These are phyloP conservation scores for Hydropotes inermis DNA, from an alignment of 2,113 vertebrate species.

Conservation along the genomic window DNA sequence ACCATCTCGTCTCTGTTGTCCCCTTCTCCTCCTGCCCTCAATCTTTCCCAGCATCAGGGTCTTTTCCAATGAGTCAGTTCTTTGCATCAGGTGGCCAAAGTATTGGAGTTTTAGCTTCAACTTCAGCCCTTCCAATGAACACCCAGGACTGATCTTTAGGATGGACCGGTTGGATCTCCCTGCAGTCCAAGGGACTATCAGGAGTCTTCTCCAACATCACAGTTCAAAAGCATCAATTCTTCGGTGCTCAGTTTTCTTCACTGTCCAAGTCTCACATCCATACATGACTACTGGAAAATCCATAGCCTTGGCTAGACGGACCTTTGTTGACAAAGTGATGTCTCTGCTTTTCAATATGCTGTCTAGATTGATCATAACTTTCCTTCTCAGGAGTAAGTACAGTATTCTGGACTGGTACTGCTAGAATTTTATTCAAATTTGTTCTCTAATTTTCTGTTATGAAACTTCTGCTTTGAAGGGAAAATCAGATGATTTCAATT, in stretches of 20 bases:
- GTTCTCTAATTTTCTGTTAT: not conserved
- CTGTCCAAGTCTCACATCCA: not conserved
- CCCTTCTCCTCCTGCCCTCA: not conserved
- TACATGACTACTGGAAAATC: not conserved
- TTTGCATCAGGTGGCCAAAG: not conserved
- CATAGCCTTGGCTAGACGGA: not conserved
- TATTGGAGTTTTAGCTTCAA: not conserved
- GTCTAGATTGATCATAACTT: not conserved
- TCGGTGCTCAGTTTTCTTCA: not conserved
- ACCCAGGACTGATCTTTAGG: not conserved
- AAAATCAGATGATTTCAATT: not conserved
- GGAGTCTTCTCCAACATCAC: not conserved
- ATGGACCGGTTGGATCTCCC: not conserved
- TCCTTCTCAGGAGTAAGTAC: not conserved
- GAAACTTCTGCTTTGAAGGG: not conserved
- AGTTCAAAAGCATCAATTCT: not conserved
- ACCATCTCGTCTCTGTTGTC: not conserved
- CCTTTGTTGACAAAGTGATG: not conserved
- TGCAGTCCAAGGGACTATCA: not conserved
- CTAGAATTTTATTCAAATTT: not conserved
- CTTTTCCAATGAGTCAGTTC: not conserved
- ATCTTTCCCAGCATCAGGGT: not conserved
- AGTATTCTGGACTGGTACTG: not conserved
- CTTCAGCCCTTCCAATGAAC: not conserved
- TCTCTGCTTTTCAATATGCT: not conserved